A percentile compares a stretch with the other conserved stretches of the same genome.
These are phyloP conservation scores for Struthidea cinerea DNA, from an alignment of 2,113 vertebrate species.

Conservation along the genomic window DNA sequence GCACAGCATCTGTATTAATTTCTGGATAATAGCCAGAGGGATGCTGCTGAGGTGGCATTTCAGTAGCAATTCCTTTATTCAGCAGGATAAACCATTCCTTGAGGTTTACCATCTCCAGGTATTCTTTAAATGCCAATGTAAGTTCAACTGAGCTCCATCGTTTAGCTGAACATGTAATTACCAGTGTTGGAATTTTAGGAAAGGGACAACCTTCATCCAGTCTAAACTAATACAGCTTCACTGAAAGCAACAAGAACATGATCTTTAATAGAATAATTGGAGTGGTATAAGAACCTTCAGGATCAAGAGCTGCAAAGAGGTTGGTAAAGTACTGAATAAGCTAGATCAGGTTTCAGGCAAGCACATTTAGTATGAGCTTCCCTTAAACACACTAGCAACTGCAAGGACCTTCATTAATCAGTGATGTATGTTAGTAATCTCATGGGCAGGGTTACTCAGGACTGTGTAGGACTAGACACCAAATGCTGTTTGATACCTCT, in stretches of 20 bases:
- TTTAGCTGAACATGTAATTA: background rate
- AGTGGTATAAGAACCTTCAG: background rate
- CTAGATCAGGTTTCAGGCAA: background rate
- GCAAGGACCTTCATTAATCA: background rate
- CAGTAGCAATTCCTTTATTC: background rate
- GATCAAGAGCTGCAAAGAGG: background rate
- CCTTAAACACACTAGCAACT: background rate
- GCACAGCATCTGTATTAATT: background rate
- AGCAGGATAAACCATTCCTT: background rate
- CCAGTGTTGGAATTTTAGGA: background rate
- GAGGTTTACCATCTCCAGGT: background rate
- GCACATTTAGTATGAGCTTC: background rate
- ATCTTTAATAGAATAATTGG: background rate
- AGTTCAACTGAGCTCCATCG: accelerated
- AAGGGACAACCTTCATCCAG: background rate
- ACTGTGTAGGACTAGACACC: background rate
- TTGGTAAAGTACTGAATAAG: background rate
- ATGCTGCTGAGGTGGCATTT: background rate
- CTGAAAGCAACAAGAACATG: background rate
- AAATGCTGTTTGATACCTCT: background rate
- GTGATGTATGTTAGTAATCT: background rate
- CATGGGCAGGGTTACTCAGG: background rate
- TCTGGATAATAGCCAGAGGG: background rate
- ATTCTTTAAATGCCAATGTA: background rate
- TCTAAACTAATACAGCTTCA: background rate